Evolutionary conservation across 2,113 vertebrate species (phyloP).

Genomic region (Tautogolabrus adspersus): DNA sequence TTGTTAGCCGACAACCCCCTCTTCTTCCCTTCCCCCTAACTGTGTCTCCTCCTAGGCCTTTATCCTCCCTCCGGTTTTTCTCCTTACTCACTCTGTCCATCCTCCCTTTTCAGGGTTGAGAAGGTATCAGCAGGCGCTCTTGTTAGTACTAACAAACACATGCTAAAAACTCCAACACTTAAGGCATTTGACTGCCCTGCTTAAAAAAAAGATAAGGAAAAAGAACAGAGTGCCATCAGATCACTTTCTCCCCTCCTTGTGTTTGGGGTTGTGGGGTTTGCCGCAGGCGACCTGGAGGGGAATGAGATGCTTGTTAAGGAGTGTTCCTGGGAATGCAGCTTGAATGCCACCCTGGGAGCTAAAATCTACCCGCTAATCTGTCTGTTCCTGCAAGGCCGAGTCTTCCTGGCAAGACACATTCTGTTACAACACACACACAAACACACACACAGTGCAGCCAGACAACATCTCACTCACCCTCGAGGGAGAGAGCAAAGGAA

Average conservation of each 20-base stretch:
- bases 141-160: slow-evolving; percentile 23
- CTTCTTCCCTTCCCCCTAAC: slow-evolving; percentile 47
- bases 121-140: slow-evolving; percentile 44
- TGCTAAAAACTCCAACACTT: slow-evolving; percentile 19
- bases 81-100: slow-evolving; percentile 19
- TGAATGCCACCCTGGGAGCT: slow-evolving; percentile 65
- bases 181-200: not conserved
- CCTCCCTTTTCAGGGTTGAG: slow-evolving; percentile 15
- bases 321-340: slow-evolving; percentile 69
- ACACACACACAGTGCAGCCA: slow-evolving; percentile 58
- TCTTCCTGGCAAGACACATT: slow-evolving; percentile 66
- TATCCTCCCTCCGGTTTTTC: slow-evolving; percentile 7
- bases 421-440: slow-evolving; percentile 48
- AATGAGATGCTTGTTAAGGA: slow-evolving; percentile 73
- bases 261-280: slow-evolving; percentile 46
- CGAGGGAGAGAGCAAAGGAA: slow-evolving; percentile 47
- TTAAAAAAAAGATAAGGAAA: slow-evolving; percentile 33
- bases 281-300: slow-evolving; percentile 66
- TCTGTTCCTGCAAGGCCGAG: slow-evolving; percentile 75
- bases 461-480: slow-evolving; percentile 68
- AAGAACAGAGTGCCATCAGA: slow-evolving; percentile 57
- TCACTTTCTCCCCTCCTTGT: slow-evolving; percentile 58
- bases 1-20: slow-evolving; percentile 67
- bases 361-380: slow-evolving; percentile 74
- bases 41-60: slow-evolving; percentile 52